A percentile compares a stretch with the other conserved stretches of the same genome.
These are phyloP conservation scores for Alexandromys fortis DNA, from an alignment of 2,113 vertebrate genomes.

Conservation along the genomic window DNA sequence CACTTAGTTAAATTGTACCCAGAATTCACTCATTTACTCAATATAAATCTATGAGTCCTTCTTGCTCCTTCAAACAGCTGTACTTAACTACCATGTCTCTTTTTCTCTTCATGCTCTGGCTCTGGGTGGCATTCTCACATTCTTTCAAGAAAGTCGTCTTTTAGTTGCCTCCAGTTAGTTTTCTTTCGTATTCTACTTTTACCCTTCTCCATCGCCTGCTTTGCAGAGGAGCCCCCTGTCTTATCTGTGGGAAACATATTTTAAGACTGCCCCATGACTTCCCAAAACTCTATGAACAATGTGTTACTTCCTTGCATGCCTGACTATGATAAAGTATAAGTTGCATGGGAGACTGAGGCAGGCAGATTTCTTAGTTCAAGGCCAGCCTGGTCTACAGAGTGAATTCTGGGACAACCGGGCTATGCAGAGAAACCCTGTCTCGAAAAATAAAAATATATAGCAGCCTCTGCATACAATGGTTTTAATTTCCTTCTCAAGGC, in stretches of 20 bases:
- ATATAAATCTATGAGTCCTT: background rate
- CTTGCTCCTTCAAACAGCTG: background rate
- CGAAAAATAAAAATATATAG: background rate
- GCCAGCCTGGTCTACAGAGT: no score
- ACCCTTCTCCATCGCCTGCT: background rate
- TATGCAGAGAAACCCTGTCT: no score
- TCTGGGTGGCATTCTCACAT: background rate
- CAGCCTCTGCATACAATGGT: background rate
- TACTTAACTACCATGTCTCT: background rate
- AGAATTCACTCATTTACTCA: background rate
- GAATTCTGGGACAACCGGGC: no score
- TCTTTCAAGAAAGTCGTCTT: constrained; percentile 20
- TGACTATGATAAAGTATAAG: background rate
- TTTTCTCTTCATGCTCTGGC: background rate
- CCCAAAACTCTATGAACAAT: background rate
- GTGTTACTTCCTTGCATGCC: background rate
- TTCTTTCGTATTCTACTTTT: background rate
- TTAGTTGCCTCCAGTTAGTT: background rate
- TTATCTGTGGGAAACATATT: background rate
- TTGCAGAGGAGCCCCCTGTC: background rate
- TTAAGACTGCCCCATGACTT: background rate
- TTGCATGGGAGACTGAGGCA: background rate
- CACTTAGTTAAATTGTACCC: background rate
- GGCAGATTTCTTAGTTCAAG: no score
- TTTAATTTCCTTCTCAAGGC: background rate